A percentile compares a stretch with the other conserved stretches of the same genome.
These are phyloP conservation scores for Darevskia mixta DNA, from an alignment of 2,797 vertebrate species.

Conservation along the genomic window DNA sequence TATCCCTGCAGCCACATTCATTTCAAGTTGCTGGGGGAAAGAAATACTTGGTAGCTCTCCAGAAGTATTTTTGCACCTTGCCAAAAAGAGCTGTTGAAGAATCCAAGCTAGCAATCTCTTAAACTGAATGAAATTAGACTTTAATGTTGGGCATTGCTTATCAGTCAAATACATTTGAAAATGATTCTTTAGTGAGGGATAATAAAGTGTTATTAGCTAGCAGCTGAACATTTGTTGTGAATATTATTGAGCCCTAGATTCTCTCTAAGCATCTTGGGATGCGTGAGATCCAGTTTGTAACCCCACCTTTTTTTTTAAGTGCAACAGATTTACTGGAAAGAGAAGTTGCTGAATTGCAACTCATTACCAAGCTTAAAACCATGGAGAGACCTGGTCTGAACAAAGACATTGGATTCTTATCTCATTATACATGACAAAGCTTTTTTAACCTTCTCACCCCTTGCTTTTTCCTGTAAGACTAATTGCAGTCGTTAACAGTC, in stretches of 20 bases:
- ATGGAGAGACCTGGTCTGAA: too few species aligned
- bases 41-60: background rate
- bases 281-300: conserved; percentile 26
- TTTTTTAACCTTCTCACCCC: too few species aligned
- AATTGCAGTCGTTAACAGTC: too few species aligned
- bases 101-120: conserved; percentile 36
- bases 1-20: background rate
- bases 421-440: too few species aligned
- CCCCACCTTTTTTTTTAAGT: conserved; percentile 15
- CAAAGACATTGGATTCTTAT: too few species aligned
- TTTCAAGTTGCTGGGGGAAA: background rate
- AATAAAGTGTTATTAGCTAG: conserved; percentile 51
- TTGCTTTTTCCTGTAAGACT: too few species aligned
- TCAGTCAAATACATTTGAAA: conserved; percentile 55
- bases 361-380: too few species aligned
- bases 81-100: conserved; percentile 4
- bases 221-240: conserved; percentile 47
- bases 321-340: too few species aligned
- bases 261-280: conserved; percentile 30
- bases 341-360: too few species aligned
- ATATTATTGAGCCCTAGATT: conserved; percentile 65
- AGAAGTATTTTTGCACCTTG: background rate
- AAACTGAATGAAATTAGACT: conserved; percentile 49
- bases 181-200: conserved; percentile 28
- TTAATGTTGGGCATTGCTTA: conserved; percentile 53